Evolutionary conservation across 2,113 vertebrate genomes (phyloP), one percentile per base, ranked within the genome.

Genomic region (Brachirus orientalis): DNA sequence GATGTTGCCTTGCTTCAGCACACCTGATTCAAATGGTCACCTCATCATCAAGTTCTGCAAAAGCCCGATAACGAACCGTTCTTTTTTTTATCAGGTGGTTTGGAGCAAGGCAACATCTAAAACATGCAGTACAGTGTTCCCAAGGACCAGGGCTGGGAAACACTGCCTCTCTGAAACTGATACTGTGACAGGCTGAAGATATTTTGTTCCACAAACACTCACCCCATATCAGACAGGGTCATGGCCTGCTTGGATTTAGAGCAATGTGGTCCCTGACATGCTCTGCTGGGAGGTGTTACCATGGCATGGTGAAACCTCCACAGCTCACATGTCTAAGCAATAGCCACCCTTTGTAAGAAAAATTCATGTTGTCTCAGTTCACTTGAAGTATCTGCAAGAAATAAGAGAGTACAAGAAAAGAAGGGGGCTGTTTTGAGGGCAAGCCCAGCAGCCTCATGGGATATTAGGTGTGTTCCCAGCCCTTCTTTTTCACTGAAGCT

Each of bases 151-250:
- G 12, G 3, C 3, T n/a, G n/a, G n/a, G n/a, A 40, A 10, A 12
- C 38, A 40, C 38, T 40, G 38, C 36, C 35, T 52, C 73, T 63
- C 67, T 12, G 18, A 69, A 55, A 74, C 69, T 10, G 72, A 43
- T n/a, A 50, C 58, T 57, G 67, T 86, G 89, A 90, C 83, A 84
- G 76, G 65, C 56, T 3, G 60, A 40, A 58, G 84, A 85, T 75
- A 58, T 79, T 78, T 72, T 40, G 45, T 28, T 84, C 80, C 88
- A 84, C 67, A 72, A 79, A 83, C 80, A 36, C 82, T 82, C 65
- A 33, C 70, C 75, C 67, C 82, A 63, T 63, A 89, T 85, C 76
- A 89, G 82, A 76, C 83, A 60, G 75, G 87, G 83, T 88, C 88
- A 81, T 13, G 83, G 69, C 86, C 79, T 22, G 72, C 78, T 62